Conservation (phyloP, 2,113 vertebrate genomes). For the Taurulus bubalis region DNA sequence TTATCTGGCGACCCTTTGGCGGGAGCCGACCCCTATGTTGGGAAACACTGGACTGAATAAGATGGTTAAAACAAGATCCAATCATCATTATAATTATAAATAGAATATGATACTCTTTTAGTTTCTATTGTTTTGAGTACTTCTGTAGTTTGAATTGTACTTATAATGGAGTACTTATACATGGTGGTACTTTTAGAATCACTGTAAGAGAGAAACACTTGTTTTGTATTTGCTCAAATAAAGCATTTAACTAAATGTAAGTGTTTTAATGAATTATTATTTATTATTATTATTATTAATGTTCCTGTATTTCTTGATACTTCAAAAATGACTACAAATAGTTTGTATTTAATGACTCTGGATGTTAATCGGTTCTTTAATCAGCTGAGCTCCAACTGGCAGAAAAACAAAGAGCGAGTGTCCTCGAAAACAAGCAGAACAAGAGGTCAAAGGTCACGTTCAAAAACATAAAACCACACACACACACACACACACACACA, state of each 20-base stretch:
- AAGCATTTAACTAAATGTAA: background rate
- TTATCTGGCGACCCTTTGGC: too few species aligned
- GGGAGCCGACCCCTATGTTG: too few species aligned
- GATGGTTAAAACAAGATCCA: too few species aligned
- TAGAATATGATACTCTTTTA: too few species aligned
- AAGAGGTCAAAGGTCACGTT: conserved; percentile 51
- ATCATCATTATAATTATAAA: too few species aligned
- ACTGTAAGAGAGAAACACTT: background rate
- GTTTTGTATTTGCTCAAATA: background rate
- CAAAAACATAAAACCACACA: conserved; percentile 15
- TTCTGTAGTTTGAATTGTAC: too few species aligned
- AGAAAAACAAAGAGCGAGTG: background rate
- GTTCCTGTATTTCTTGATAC: too few species aligned
- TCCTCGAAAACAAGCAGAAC: conserved; percentile 7
- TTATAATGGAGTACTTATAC: too few species aligned
- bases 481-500: background rate
- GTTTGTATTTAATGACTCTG: background rate
- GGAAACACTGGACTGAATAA: too few species aligned
- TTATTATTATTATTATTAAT: too few species aligned
- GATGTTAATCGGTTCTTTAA: background rate
- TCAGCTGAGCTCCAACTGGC: background rate
- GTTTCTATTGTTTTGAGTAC: too few species aligned
- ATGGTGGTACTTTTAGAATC: too few species aligned
- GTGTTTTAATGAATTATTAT: background rate
- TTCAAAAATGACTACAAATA: background rate